Conservation (phyloP, 1,140 invertebrate genomes). For the Pemphigus obesinymphae region DNA sequence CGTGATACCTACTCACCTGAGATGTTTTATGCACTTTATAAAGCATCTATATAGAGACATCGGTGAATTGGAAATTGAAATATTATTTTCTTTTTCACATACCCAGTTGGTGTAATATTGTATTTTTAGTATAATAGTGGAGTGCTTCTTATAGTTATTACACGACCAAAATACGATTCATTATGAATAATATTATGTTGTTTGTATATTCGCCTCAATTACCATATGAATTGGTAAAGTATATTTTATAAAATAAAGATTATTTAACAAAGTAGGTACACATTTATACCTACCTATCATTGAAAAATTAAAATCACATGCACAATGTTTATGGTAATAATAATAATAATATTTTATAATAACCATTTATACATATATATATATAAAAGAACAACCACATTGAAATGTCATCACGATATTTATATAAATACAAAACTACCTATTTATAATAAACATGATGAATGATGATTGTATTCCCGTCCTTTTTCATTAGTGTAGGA, state of each 20-base stretch:
- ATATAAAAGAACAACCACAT: neutral
- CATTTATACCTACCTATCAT: neutral
- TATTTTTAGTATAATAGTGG: neutral
- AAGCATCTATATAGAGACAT: neutral
- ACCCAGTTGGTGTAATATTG: no score
- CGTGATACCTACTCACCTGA: neutral
- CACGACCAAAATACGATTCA: neutral
- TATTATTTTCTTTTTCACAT: neutral
- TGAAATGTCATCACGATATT: neutral
- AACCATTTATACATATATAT: neutral
- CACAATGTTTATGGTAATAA: no score
- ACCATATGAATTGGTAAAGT: constrained; percentile 6
- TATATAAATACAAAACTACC: no score
- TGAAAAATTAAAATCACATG: neutral
- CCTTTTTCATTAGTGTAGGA: no score
- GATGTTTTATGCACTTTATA: neutral
- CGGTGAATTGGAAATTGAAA: neutral
- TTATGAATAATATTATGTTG: neutral
- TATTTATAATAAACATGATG: no score
- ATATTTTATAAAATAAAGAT: neutral
- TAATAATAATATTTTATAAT: no score
- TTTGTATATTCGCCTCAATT: neutral
- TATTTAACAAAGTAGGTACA: neutral
- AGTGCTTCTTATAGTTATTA: neutral
- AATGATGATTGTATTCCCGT: no score